Conservation (phyloP, 2,888 invertebrate species). For the Apamea anceps region DNA sequence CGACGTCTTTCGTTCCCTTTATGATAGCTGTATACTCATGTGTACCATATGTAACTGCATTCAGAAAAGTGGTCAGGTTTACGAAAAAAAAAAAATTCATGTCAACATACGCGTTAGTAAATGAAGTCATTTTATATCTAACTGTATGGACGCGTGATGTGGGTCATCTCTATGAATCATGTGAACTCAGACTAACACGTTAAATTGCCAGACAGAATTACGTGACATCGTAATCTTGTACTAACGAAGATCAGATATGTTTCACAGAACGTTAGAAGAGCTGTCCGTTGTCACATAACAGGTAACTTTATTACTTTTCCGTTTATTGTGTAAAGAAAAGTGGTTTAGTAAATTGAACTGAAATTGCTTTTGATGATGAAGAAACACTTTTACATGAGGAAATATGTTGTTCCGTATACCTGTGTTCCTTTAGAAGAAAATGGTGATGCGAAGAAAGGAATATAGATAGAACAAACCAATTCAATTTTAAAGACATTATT, state of each 20-base stretch:
- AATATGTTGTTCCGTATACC: conserved; percentile 13
- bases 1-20: conserved; percentile 8
- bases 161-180: conserved; percentile 83
- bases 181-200: conserved; percentile 75
- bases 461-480: background rate
- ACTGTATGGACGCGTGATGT: conserved; percentile 80
- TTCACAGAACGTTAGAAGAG: conserved; percentile 49
- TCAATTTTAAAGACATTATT: background rate
- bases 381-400: background rate
- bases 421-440: background rate
- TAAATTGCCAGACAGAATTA: conserved; percentile 76
- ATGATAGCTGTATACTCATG: conserved; percentile 10
- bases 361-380: conserved; percentile 31
- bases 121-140: conserved; percentile 65
- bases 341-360: conserved; percentile 25
- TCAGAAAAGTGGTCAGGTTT: conserved; percentile 46
- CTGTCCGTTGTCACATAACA: conserved; percentile 36
- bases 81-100: conserved; percentile 52
- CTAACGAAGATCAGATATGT: conserved; percentile 62
- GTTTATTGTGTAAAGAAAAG: conserved; percentile 36
- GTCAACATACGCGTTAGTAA: conserved; percentile 46
- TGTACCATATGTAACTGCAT: conserved; percentile 14
- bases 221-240: conserved; percentile 79
- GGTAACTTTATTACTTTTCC: conserved; percentile 49
- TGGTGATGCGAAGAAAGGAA: background rate